These are phyloP conservation scores for Dicyrtomina minuta DNA, from an alignment of 2,888 invertebrate genomes.

Conservation along the genomic window DNA sequence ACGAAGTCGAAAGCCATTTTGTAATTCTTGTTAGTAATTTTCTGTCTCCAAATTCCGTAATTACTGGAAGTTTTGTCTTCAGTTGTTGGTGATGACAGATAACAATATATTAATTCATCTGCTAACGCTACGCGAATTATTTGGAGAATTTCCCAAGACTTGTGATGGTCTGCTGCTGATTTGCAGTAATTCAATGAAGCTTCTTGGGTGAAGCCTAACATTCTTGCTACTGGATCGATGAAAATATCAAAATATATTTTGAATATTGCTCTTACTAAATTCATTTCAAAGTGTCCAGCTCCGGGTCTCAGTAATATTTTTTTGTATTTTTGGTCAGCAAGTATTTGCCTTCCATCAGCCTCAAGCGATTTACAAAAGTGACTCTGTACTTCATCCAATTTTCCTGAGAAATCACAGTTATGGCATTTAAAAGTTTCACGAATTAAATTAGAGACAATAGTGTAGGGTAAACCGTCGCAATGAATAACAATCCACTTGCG, in stretches of 20 bases:
- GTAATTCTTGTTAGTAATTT: constrained; percentile 8
- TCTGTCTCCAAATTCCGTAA: neutral
- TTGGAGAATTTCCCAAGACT: constrained; percentile 18
- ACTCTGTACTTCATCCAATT: no score
- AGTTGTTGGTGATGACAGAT: neutral
- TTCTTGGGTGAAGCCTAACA: constrained; percentile 8
- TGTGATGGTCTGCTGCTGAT: constrained; percentile 12
- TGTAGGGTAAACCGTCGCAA: no score
- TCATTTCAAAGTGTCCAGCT: constrained; percentile 19
- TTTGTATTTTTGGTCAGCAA: no score
- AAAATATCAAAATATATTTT: constrained; percentile 6
- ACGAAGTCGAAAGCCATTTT: constrained; percentile 17
- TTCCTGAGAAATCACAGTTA: no score
- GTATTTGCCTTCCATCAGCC: no score
- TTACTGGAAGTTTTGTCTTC: neutral
- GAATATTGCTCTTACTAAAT: neutral
- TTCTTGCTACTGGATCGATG: constrained; percentile 1
- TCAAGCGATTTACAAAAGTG: no score
- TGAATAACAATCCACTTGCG: no score
- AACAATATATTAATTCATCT: neutral
- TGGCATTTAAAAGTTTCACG: no score
- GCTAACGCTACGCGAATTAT: neutral
- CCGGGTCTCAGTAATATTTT: neutral
- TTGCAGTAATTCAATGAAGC: neutral
- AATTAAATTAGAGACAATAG: no score